A percentile compares a stretch with the other conserved stretches of the same genome.
Evolutionary conservation across 2,888 invertebrate species (phyloP).

Genomic region (Sthenelais limicola): DNA sequence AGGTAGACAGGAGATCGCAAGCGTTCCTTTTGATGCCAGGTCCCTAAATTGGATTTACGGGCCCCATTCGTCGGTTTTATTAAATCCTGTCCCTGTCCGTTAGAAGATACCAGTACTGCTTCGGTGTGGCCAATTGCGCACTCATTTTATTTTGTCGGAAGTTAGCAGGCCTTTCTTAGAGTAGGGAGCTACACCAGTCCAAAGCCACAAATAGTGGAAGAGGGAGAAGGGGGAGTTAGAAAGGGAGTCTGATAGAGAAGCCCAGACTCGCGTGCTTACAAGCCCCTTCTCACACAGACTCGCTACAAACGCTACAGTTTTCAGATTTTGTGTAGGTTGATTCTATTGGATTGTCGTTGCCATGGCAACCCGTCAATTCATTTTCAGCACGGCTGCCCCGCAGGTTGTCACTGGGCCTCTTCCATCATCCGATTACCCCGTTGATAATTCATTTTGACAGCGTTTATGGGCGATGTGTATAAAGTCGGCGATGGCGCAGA

Average conservation of each 20-base stretch:
- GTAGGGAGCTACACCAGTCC: too few relatives aligned
- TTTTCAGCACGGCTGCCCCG: conserved; percentile 41
- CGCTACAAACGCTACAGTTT: too few relatives aligned
- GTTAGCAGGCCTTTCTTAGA: conserved; percentile 11
- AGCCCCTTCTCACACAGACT: too few relatives aligned
- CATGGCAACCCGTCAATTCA: conserved; percentile 41
- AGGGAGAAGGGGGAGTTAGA: neutral
- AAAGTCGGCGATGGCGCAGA: conserved; percentile 22
- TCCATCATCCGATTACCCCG: conserved; percentile 27
- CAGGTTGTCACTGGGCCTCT: conserved; percentile 27
- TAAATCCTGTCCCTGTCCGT: conserved; percentile 22
- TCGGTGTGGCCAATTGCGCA: conserved; percentile 32
- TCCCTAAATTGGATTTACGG: conserved; percentile 27
- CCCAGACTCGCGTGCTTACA: neutral
- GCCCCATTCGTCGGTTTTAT: conserved; percentile 25
- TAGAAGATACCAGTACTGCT: conserved; percentile 24
- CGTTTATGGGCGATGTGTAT: conserved; percentile 36
- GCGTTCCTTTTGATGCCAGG: conserved; percentile 31
- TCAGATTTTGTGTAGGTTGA: conserved; percentile 2
- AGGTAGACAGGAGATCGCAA: conserved; percentile 23
- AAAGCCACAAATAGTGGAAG: conserved; percentile 6
- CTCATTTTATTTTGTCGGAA: conserved; percentile 38
- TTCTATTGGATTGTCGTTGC: conserved; percentile 40
- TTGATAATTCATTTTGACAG: conserved; percentile 36
- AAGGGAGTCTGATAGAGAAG: neutral